Base-by-base conservation (phyloP, 2,797 vertebrate species). In the Columba guinea region DNA sequence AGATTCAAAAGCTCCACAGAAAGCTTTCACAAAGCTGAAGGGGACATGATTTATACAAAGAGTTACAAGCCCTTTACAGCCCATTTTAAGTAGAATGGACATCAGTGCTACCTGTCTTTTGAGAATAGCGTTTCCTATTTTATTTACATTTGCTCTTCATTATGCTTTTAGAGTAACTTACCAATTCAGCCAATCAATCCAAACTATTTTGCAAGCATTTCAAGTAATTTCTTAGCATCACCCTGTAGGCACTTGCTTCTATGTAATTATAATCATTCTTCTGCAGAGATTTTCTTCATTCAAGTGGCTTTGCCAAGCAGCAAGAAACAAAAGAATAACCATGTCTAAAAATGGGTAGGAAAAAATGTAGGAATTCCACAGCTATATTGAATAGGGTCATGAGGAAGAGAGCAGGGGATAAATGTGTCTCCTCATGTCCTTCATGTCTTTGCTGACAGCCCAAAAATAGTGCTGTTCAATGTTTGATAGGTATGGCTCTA, bases 121-220 rank as follows among this genome's bases (percentile, higher is more conserved):
- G 89, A 86, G 90, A 93, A 70, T 4, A 46, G 59, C 4, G 15
- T 49, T 94, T 69, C 70, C 75, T 59, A 46, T 89, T 96, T 95
- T 89, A 93, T 90, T 87, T 94, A 91, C 92, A 58, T 87, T 68
- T 89, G 62, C 67, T 94, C 51, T 76, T 95, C 95, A 74, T 89
- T 87, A 95, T 81, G 75, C 89, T 92, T 56, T 90, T 91, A 74
- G 64, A 87, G 90, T 68, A 95, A 92, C 60, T 96, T 90, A 89
- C 58, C 64, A 89, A 85, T 35, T 77, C 53, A 87, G 64, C 78
- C 84, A 95, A 94, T 87, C 91, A 95, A 92, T 92, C 87, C 86
- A 89, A 95, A 92, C 86, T 87, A 93, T 90, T 96, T 93, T 87
- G 90, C 92, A 96, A 84, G 91, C 84, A 94, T 94, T 94, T 92